phyloP scores from a whole-genome alignment of 37 sponge, comb jelly and placozoan species.

The Mnemiopsis leidyi region DNA sequence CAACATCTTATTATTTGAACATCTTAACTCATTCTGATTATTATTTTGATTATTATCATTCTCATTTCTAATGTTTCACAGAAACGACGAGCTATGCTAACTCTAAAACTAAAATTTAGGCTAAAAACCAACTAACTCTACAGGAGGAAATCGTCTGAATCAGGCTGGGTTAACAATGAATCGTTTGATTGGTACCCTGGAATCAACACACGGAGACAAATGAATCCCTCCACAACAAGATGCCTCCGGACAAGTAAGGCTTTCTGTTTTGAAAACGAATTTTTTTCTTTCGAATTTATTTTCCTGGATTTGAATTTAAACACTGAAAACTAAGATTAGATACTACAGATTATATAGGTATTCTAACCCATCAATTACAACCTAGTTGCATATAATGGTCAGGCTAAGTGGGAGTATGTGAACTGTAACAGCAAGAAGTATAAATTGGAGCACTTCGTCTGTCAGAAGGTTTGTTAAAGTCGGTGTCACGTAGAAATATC shows the following conservation, averaged over 20 bases:
- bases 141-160: constrained; percentile 10
- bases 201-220: neutral
- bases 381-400: neutral
- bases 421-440: neutral
- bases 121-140: too few species aligned
- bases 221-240: neutral
- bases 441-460: constrained; percentile 22
- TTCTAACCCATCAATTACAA: too few species aligned
- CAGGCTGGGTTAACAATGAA: neutral
- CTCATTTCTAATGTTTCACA: too few species aligned
- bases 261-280: neutral
- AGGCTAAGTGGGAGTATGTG: neutral
- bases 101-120: too few species aligned
- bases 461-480: constrained; percentile 24
- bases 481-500: too few species aligned
- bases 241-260: neutral
- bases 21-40: too few species aligned
- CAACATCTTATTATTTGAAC: too few species aligned
- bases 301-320: too few species aligned
- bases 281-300: too few species aligned
- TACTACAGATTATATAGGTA: too few species aligned
- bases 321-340: neutral
- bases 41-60: too few species aligned
- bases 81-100: too few species aligned
- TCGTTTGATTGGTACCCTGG: constrained; percentile 3